phyloP scores from a whole-genome alignment of 2,797 vertebrate genomes.

The Odontamblyopus lacepedii region DNA sequence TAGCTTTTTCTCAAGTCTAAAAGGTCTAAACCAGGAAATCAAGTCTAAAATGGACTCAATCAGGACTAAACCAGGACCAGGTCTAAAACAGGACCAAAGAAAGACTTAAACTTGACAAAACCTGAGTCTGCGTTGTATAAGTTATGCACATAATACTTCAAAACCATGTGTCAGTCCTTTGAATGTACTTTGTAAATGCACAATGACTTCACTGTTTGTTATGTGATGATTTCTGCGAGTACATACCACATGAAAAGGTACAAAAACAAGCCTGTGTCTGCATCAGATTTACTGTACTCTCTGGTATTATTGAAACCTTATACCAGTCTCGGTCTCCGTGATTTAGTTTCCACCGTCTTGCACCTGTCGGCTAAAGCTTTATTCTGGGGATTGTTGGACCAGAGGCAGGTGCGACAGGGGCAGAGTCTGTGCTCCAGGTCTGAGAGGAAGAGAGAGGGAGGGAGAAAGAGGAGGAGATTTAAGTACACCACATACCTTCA shows the following conservation, averaged over 20 bases:
- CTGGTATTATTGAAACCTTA: neutral
- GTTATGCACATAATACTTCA: neutral
- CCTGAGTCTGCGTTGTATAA: neutral
- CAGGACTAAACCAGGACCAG: neutral
- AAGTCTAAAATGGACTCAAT: neutral
- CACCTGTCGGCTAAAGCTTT: conserved; percentile 29
- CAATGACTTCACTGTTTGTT: neutral
- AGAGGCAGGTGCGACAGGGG: conserved; percentile 26
- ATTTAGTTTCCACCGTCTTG: neutral
- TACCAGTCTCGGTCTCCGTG: neutral
- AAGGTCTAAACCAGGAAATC: neutral
- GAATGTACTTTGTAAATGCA: conserved; percentile 1
- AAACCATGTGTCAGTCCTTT: neutral
- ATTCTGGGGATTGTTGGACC: conserved; percentile 22
- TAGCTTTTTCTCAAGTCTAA: neutral
- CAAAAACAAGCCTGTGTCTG: neutral
- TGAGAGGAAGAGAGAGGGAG: conserved; percentile 8
- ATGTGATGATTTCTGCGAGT: neutral
- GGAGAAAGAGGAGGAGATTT: conserved; percentile 30
- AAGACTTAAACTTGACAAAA: neutral
- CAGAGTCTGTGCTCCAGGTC: conserved; percentile 39
- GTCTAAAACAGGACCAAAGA: neutral
- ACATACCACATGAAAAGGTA: neutral
- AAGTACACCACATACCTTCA: conserved; percentile 9
- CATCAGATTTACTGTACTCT: neutral